Percentiles rank a stretch among this genome's conserved stretches.
Evolutionary conservation across 2,797 vertebrate species (phyloP).

Genomic region (Myotis myotis): DNA sequence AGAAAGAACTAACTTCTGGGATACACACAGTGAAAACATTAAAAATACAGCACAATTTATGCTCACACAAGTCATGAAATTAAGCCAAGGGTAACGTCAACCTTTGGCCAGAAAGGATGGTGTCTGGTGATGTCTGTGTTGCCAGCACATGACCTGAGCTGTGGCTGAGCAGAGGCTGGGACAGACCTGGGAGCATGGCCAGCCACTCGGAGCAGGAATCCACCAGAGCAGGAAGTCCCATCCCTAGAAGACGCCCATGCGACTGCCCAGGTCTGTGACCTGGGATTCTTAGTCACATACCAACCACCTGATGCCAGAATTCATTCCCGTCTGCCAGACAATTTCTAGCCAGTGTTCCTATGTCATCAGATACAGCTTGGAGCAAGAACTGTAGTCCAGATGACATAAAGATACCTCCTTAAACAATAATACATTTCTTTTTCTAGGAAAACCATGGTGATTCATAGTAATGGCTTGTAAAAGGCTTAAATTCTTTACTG

Average conservation of each 20-base stretch:
- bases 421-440: not conserved
- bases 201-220: not conserved
- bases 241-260: not conserved
- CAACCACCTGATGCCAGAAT: not conserved
- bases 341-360: not conserved
- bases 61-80: not conserved
- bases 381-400: not conserved
- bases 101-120: accelerated
- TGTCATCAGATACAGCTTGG: no score
- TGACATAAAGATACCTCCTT: accelerated
- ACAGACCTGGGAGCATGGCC: not conserved
- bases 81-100: not conserved
- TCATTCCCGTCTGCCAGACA: accelerated
- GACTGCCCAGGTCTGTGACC: not conserved
- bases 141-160: accelerated
- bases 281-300: not conserved
- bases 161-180: not conserved
- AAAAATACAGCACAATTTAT: accelerated
- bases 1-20: not conserved
- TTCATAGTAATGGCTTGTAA: not conserved
- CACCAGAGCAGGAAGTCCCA: not conserved
- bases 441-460: not conserved
- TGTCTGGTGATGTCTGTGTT: accelerated
- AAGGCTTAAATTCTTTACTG: not conserved
- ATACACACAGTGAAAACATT: not conserved